Percentiles rank a stretch among this genome's conserved stretches.
These are phyloP conservation scores for Strigamia maritima DNA, from an alignment of 2,888 invertebrate species.

Conservation along the genomic window DNA sequence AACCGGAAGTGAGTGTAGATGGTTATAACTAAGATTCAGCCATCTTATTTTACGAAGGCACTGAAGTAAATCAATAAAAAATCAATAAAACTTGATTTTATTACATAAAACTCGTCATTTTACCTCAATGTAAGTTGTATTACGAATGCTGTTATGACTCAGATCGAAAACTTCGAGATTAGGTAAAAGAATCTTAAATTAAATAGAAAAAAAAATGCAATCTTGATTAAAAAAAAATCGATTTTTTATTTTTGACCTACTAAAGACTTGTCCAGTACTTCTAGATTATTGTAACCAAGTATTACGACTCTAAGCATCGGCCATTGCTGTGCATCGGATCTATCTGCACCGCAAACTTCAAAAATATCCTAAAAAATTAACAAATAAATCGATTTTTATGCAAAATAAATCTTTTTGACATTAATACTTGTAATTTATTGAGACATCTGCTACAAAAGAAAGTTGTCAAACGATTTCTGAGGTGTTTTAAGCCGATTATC, in stretches of 20 bases:
- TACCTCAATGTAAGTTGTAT: neutral
- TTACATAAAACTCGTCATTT: neutral
- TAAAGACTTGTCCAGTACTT: conserved; percentile 6
- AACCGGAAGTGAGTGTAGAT: neutral
- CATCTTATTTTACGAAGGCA: neutral
- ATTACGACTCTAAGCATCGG: neutral
- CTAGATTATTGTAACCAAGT: conserved; percentile 26
- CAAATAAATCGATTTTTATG: neutral
- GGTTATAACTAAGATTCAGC: conserved; percentile 19
- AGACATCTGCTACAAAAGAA: conserved; percentile 17
- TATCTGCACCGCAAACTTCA: conserved; percentile 26
- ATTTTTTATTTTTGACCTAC: conserved; percentile 20
- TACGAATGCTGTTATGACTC: conserved; percentile 22
- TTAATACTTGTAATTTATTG: conserved; percentile 2
- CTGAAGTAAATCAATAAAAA: neutral
- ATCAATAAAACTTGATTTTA: neutral
- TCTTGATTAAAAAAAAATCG: no score
- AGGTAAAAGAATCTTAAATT: neutral
- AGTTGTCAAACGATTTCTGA: neutral
- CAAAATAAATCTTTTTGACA: neutral
- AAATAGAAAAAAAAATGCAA: neutral
- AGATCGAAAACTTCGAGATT: conserved; percentile 17
- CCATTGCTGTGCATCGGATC: neutral
- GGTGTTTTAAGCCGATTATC: neutral
- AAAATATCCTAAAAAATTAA: conserved; percentile 22